Percentiles rank a stretch among this genome's conserved stretches.
Evolutionary conservation across 1,140 invertebrate species (phyloP).

Genomic region (Steinernema feltiae): DNA sequence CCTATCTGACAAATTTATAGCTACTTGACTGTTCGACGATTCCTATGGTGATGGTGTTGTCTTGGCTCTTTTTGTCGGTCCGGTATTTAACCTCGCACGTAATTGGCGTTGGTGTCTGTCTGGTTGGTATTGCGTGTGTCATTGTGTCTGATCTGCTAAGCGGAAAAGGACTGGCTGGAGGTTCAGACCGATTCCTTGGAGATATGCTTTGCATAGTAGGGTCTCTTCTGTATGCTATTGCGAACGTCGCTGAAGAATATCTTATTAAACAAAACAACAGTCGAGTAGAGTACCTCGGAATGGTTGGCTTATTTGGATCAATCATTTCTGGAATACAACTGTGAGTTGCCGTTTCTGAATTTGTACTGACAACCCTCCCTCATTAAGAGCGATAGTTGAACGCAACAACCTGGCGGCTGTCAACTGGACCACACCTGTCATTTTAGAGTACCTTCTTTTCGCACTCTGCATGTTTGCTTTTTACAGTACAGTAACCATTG

Average conservation of each 20-base stretch:
- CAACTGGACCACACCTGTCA: slow-evolving; percentile 63
- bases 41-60: slow-evolving; percentile 71
- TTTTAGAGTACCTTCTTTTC: slow-evolving; percentile 64
- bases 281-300: slow-evolving; percentile 75
- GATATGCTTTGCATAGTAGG: slow-evolving; percentile 77
- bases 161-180: slow-evolving; percentile 59
- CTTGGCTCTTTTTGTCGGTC: slow-evolving; percentile 68
- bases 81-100: slow-evolving; percentile 71
- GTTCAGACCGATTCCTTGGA: slow-evolving; percentile 71
- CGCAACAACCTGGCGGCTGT: slow-evolving; percentile 60
- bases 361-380: slow-evolving; percentile 5
- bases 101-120: slow-evolving; percentile 71
- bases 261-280: slow-evolving; percentile 73
- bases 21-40: slow-evolving; percentile 79
- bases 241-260: slow-evolving; percentile 76
- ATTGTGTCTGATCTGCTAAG: slow-evolving; percentile 76
- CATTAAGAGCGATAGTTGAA: slow-evolving; percentile 63
- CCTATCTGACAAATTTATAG: slow-evolving; percentile 63
- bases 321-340: slow-evolving; percentile 73
- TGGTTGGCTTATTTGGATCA: slow-evolving; percentile 76
- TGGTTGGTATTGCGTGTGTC: slow-evolving; percentile 75
- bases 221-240: slow-evolving; percentile 73
- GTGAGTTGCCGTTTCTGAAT: slow-evolving; percentile 60
- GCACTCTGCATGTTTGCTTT: slow-evolving; percentile 69
- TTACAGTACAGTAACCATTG: slow-evolving; percentile 71